Base-by-base conservation (phyloP, 2,888 invertebrate genomes). In the Ligdia adustata region DNA sequence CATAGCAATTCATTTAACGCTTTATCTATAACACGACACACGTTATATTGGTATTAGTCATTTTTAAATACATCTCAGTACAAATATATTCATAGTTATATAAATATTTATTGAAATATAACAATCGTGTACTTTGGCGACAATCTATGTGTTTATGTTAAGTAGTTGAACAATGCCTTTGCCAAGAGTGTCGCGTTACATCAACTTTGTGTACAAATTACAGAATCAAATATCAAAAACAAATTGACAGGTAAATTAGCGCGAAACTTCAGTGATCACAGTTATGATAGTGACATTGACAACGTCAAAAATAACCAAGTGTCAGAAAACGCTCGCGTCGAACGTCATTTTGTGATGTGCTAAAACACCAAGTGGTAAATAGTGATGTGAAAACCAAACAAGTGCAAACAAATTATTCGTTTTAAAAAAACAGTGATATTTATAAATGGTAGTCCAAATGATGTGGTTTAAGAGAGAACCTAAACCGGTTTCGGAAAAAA, bases 391-490 rank as follows among this genome's bases (percentile, higher is more conserved):
- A 27, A 6, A 47, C 39, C 31, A 22, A 37, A 24, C 16, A 11
- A n/a, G n/a, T 32, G 1, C 0, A 13, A 9, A 26, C 6, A 29
- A 12, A 15, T 20, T 11, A 9, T 29, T 7, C 12, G 12, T 26
- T 34, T 9, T 14, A 4, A 7, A 20, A 27, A 35, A 35, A 43
- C 22, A 48, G 34, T 59, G 56, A 37, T 54, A 56, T 6, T 1
- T 48, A 37, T 44, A 50, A 44, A 50, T 50, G 51, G 38, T 50
- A 53, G 50, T 60, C 51, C 75, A 69, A 43, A 89, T 86, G 88
- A 89, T 89, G 90, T 89, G 89, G 89, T 89, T 89, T 54, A 90
- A 86, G 63, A 69, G 88, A 62, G 89, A 89, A 54, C 79, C 88
- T 52, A 89, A 88, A 64, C 64, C 75, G 56, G 79, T 74, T 52